These are phyloP conservation scores for Mormyrus proboscirostris DNA, from an alignment of 2,797 vertebrate species.

Conservation along the genomic window DNA sequence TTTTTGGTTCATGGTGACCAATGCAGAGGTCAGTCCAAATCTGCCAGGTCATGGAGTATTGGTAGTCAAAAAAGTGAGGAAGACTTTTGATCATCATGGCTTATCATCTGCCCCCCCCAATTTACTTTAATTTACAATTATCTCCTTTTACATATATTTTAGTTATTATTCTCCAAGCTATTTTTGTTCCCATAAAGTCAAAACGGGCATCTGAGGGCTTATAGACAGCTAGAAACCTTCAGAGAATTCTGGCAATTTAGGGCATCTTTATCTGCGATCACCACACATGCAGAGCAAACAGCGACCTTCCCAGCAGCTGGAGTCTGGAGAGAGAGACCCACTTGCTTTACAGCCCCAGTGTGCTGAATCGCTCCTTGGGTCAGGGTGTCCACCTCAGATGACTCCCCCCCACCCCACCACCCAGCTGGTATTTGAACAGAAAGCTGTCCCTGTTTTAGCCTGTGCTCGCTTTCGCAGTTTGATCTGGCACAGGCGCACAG, in stretches of 20 bases:
- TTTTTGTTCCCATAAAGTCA: background rate
- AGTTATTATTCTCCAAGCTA: background rate
- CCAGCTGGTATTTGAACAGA: constrained; percentile 32
- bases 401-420: background rate
- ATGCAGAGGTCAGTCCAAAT: background rate
- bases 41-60: background rate
- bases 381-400: constrained; percentile 19
- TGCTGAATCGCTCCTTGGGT: constrained; percentile 7
- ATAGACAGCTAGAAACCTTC: background rate
- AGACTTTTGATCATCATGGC: background rate
- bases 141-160: background rate
- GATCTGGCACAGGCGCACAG: background rate
- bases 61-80: background rate
- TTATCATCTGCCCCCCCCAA: background rate
- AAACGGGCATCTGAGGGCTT: background rate
- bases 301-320: constrained; percentile 8
- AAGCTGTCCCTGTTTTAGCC: constrained; percentile 34
- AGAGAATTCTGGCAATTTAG: background rate
- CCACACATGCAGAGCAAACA: constrained; percentile 35
- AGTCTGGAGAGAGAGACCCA: background rate
- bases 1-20: background rate
- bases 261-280: constrained; percentile 32
- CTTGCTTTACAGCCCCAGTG: background rate
- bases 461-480: constrained; percentile 17
- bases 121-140: background rate